phyloP scores from a whole-genome alignment of 2,113 vertebrate species.

The Progne subis region DNA sequence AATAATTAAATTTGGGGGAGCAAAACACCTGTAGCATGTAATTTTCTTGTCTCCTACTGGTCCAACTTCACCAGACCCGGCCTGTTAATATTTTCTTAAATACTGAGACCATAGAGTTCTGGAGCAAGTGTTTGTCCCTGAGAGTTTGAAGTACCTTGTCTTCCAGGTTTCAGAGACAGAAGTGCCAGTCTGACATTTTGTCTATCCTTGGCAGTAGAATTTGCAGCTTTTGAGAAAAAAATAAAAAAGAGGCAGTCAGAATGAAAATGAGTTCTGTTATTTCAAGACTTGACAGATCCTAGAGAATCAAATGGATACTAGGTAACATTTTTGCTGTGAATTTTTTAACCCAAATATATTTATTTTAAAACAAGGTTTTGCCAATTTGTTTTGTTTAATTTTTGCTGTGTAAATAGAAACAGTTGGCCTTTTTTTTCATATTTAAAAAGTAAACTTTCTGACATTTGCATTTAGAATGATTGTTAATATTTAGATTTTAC shows the following conservation, averaged over 20 bases:
- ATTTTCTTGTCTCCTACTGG: not conserved
- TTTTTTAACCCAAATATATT: not conserved
- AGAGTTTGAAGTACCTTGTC: not conserved
- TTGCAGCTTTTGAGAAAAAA: not conserved
- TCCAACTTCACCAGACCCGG: not conserved
- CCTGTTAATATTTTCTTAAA: not conserved
- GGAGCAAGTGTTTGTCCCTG: not conserved
- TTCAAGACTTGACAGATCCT: not conserved
- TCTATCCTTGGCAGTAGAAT: not conserved
- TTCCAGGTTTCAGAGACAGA: not conserved
- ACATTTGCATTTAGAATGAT: not conserved
- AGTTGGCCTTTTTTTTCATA: not conserved
- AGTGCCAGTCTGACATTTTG: not conserved
- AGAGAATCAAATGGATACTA: not conserved
- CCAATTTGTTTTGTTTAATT: not conserved
- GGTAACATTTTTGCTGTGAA: not conserved
- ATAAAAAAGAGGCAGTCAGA: not conserved
- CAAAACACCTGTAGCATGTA: fast-evolving
- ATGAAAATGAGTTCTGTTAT: not conserved
- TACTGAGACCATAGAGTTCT: not conserved
- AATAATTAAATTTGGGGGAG: not conserved
- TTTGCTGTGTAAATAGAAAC: not conserved
- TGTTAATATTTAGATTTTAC: not conserved
- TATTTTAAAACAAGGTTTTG: not conserved
- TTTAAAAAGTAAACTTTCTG: not conserved